A percentile compares a stretch with the other conserved stretches of the same genome.
These are phyloP conservation scores for Passer domesticus DNA, from an alignment of 2,113 vertebrate species.

Conservation along the genomic window DNA sequence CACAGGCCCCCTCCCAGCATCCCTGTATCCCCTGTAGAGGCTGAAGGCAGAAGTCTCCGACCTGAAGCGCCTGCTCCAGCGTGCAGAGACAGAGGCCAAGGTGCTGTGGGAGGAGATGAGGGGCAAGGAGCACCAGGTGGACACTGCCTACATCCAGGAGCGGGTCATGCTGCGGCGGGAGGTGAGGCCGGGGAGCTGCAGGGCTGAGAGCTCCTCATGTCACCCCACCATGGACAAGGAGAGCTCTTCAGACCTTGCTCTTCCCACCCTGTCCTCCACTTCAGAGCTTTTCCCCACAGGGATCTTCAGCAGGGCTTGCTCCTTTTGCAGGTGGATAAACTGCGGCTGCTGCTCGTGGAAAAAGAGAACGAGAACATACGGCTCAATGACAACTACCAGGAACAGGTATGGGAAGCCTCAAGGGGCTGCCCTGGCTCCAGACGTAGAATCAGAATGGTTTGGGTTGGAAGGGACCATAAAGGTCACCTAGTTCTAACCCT, in stretches of 20 bases:
- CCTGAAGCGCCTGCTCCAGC: constrained; percentile 69
- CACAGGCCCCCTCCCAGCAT: not conserved
- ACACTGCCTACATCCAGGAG: constrained; percentile 61
- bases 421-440: not conserved
- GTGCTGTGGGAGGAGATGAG: constrained; percentile 74
- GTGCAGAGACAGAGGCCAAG: constrained; percentile 52
- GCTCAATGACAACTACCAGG: constrained; percentile 49
- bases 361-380: constrained; percentile 59
- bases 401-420: constrained; percentile 39
- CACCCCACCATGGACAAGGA: not conserved
- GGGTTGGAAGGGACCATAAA: not conserved
- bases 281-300: not conserved
- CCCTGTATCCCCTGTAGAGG: not conserved
- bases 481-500: not conserved
- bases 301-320: not conserved
- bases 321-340: constrained; percentile 69
- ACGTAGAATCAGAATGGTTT: not conserved
- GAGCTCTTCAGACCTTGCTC: not conserved
- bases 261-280: fast-evolving
- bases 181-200: not conserved
- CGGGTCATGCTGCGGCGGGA: constrained; percentile 72
- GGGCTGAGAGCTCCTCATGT: fast-evolving
- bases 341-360: constrained; percentile 70
- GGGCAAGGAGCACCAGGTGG: constrained; percentile 22
- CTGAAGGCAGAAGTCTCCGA: constrained; percentile 68